Evolutionary conservation across 2,888 invertebrate species (phyloP).

Genomic region (Arctia plantaginis): DNA sequence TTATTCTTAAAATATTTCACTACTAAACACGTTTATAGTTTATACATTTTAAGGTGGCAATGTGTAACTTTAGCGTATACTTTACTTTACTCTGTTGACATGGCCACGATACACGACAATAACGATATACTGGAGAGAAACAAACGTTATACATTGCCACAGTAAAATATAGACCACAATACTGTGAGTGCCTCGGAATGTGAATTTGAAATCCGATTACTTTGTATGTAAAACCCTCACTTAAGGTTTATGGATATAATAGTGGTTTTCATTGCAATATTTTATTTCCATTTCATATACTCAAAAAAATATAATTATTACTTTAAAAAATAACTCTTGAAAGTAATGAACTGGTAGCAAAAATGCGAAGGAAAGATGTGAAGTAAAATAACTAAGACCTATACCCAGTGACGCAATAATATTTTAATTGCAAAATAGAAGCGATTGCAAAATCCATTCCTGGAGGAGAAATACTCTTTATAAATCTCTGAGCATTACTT

Average conservation of each 20-base stretch:
- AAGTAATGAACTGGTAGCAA: background rate
- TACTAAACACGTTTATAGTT: slow-evolving; percentile 53
- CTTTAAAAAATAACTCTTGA: background rate
- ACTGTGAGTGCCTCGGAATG: background rate
- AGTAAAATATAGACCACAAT: slow-evolving; percentile 2
- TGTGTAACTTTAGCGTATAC: background rate
- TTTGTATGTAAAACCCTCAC: background rate
- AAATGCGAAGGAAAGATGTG: background rate
- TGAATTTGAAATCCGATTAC: background rate
- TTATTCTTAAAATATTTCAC: slow-evolving; percentile 66
- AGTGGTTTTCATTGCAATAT: background rate
- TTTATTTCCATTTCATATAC: background rate
- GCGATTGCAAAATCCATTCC: background rate
- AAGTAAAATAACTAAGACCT: background rate
- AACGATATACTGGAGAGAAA: background rate
- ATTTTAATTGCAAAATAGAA: too few relatives aligned
- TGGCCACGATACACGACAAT: background rate
- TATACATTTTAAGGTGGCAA: slow-evolving; percentile 1
- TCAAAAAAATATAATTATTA: background rate
- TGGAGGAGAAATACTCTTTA: background rate
- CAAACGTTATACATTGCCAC: background rate
- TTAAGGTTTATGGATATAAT: background rate
- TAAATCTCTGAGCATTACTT: background rate
- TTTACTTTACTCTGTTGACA: background rate
- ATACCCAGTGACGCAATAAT: background rate